phyloP scores from a whole-genome alignment of 2,888 invertebrate species.

The Hirtodrosophila alboralis region DNA sequence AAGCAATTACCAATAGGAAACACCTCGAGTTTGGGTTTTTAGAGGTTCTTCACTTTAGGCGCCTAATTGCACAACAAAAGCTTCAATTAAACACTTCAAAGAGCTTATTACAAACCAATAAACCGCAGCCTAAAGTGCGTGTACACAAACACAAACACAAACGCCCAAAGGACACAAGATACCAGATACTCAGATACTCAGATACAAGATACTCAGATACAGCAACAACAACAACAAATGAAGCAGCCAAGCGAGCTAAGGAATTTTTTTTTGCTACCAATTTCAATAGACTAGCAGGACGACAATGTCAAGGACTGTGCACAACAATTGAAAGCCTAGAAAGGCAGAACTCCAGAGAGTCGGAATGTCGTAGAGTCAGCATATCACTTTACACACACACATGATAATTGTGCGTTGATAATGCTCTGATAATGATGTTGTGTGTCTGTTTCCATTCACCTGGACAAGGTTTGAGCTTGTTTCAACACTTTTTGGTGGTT shows the following conservation, averaged over 20 bases:
- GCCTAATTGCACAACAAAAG: conserved; percentile 80
- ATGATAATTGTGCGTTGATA: conserved; percentile 76
- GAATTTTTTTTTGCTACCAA: conserved; percentile 45
- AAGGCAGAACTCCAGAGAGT: background rate
- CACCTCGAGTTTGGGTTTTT: conserved; percentile 49
- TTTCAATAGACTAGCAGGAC: conserved; percentile 35
- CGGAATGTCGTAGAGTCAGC: conserved; percentile 29
- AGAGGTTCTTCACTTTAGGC: conserved; percentile 68
- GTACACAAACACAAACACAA: conserved; percentile 35
- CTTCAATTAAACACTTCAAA: conserved; percentile 79
- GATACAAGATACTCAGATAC: conserved; percentile 21
- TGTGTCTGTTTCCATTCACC: conserved; percentile 34
- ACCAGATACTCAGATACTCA: conserved; percentile 19
- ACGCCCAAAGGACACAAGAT: conserved; percentile 42
- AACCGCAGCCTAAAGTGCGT: conserved; percentile 70
- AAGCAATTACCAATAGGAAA: conserved; percentile 64
- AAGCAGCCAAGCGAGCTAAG: conserved; percentile 41
- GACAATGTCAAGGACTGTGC: conserved; percentile 73
- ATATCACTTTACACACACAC: conserved; percentile 76
- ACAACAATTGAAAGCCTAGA: conserved; percentile 27
- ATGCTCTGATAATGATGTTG: conserved; percentile 59
- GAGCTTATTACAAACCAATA: conserved; percentile 79
- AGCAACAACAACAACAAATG: conserved; percentile 9
- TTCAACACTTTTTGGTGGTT: conserved; percentile 23
- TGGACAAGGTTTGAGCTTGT: conserved; percentile 37